phyloP scores from a whole-genome alignment of 1,140 invertebrate genomes.

The Chironomus striatipennis region DNA sequence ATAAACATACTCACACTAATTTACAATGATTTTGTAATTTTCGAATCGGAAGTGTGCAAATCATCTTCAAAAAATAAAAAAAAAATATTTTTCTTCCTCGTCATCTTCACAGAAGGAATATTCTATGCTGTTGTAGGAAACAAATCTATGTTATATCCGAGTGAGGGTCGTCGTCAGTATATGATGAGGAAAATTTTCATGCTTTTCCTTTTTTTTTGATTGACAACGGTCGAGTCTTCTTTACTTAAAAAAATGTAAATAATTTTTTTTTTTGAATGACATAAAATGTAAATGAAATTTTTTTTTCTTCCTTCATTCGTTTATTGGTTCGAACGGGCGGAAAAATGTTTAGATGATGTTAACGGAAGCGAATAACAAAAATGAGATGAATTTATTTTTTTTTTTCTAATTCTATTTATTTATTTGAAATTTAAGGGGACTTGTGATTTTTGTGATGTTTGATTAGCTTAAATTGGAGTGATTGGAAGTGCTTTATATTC shows the following conservation, averaged over 20 bases:
- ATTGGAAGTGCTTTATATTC: too few relatives aligned
- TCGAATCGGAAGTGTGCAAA: not conserved
- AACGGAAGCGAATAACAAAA: not conserved
- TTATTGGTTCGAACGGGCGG: conserved; percentile 5
- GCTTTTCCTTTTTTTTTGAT: not conserved
- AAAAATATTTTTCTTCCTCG: too few relatives aligned
- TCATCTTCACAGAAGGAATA: too few relatives aligned
- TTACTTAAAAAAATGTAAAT: conserved; percentile 15
- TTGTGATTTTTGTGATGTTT: too few relatives aligned
- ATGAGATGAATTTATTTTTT: too few relatives aligned
- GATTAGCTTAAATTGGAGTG: too few relatives aligned
- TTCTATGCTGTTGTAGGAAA: too few relatives aligned
- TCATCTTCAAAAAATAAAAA: not conserved
- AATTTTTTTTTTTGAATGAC: conserved; percentile 17
- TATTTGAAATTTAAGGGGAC: too few relatives aligned
- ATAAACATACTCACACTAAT: too few relatives aligned
- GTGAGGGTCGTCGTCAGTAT: not conserved
- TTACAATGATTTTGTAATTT: not conserved
- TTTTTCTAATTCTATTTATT: too few relatives aligned
- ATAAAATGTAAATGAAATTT: conserved; percentile 20
- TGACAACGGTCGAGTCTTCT: conserved; percentile 11
- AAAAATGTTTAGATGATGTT: conserved; percentile 11
- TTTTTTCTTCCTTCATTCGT: not conserved
- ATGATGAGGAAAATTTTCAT: conserved; percentile 5
- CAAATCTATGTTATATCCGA: not conserved